A percentile compares a stretch with the other conserved stretches of the same genome.
Evolutionary conservation across 2,888 invertebrate species (phyloP).

Genomic region (Sceliomorpha sp.): DNA sequence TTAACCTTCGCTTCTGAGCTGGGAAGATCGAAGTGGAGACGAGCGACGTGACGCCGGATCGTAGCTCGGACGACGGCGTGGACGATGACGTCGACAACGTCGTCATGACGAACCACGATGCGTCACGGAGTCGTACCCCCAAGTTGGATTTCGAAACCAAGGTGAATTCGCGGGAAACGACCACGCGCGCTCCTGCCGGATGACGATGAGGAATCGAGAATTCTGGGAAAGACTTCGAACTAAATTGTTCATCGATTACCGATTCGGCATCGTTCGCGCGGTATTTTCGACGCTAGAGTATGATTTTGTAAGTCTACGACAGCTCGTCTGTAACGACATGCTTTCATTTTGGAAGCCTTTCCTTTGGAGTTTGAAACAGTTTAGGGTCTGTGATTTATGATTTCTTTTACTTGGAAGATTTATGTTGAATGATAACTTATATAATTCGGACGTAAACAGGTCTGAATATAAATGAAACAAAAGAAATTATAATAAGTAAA

Average conservation of each 20-base stretch:
- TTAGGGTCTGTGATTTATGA: too few species aligned
- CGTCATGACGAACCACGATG: conserved; percentile 36
- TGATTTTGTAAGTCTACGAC: conserved; percentile 33
- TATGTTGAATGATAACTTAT: too few species aligned
- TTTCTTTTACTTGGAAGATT: too few species aligned
- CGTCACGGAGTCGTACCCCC: conserved; percentile 50
- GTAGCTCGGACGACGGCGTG: conserved; percentile 44
- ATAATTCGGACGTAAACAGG: too few species aligned
- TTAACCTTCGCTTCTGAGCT: conserved; percentile 58
- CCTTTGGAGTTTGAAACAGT: too few species aligned
- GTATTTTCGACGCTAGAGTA: conserved; percentile 27
- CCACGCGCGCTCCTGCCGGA: conserved; percentile 29
- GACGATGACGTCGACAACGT: conserved; percentile 37
- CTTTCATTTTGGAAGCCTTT: too few species aligned
- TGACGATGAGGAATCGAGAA: conserved; percentile 10
- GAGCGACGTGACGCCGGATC: conserved; percentile 51
- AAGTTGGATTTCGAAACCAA: conserved; percentile 40
- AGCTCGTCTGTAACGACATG: conserved; percentile 1
- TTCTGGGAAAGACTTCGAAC: conserved; percentile 30
- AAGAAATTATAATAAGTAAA: too few species aligned
- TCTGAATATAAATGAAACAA: too few species aligned
- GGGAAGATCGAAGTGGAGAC: conserved; percentile 54
- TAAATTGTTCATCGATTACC: conserved; percentile 22
- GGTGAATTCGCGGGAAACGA: conserved; percentile 52
- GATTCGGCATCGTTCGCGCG: conserved; percentile 41